Evolutionary conservation across 2,888 invertebrate species (phyloP).

Genomic region (Eulithis testata): DNA sequence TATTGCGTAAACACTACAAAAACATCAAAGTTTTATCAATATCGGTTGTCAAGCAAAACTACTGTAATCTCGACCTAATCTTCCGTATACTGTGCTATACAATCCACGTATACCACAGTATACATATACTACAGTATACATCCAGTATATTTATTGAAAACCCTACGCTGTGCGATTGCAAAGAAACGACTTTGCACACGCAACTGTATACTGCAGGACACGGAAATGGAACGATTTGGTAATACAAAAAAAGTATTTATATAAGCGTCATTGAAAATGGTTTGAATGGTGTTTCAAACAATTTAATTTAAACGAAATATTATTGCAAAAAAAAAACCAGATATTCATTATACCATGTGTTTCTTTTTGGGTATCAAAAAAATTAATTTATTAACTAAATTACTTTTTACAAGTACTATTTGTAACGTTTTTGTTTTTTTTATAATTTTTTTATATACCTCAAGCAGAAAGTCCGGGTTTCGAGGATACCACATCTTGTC

Average conservation of each 20-base stretch:
- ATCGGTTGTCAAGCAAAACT: slow-evolving; percentile 63
- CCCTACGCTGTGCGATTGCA: slow-evolving; percentile 78
- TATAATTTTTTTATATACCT: slow-evolving; percentile 50
- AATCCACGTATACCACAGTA: no score
- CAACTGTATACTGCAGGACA: slow-evolving; percentile 68
- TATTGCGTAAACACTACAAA: slow-evolving; percentile 29
- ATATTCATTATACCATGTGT: no score
- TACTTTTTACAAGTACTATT: no score
- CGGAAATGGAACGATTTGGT: slow-evolving; percentile 41
- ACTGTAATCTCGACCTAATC: slow-evolving; percentile 67
- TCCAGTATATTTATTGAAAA: slow-evolving; percentile 78
- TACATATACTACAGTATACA: slow-evolving; percentile 49
- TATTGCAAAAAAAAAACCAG: no score
- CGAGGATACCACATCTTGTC: slow-evolving; percentile 56
- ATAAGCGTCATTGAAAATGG: no score
- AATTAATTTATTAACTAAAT: no score
- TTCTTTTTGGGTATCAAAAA: no score
- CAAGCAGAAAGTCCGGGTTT: slow-evolving; percentile 50
- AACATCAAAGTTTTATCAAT: slow-evolving; percentile 65
- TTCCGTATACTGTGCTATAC: slow-evolving; percentile 45
- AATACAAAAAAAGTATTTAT: neutral
- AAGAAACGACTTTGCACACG: slow-evolving; percentile 82
- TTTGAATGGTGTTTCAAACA: no score
- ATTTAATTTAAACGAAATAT: no score
- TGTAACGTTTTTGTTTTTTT: no score